Evolutionary conservation across 2,888 invertebrate species (phyloP).

Genomic region (Alsophila aescularia): DNA sequence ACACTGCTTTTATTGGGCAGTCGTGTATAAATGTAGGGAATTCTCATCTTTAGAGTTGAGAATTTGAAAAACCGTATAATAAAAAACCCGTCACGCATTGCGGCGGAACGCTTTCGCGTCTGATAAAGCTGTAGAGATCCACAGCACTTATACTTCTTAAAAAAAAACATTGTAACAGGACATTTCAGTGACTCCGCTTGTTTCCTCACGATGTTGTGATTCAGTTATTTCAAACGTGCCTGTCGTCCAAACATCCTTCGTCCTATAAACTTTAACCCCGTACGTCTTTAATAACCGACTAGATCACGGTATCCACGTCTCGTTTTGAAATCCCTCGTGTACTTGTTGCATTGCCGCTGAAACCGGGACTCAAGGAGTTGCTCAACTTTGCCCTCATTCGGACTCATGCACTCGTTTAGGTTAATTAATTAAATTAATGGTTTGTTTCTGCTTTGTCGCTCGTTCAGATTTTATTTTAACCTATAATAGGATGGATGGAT

Average conservation of each 20-base stretch:
- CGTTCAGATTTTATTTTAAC: too few species aligned
- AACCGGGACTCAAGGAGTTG: constrained; percentile 7
- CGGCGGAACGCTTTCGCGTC: too few species aligned
- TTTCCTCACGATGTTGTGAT: neutral
- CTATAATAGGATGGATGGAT: too few species aligned
- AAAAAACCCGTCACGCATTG: too few species aligned
- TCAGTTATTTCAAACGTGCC: constrained; percentile 4
- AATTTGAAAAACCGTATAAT: too few species aligned
- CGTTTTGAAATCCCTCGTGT: constrained; percentile 6
- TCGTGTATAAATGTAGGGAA: too few species aligned
- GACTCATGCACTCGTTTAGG: neutral
- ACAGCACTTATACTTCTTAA: too few species aligned
- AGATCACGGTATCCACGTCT: constrained; percentile 13
- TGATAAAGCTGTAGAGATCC: too few species aligned
- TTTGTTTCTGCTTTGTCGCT: neutral
- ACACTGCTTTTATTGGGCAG: too few species aligned
- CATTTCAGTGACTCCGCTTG: too few species aligned
- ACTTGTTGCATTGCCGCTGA: constrained; percentile 8
- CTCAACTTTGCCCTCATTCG: constrained; percentile 1
- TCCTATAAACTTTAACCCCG: constrained; percentile 16
- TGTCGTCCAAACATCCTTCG: constrained; percentile 3
- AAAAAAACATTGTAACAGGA: too few species aligned
- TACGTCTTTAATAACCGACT: constrained; percentile 4
- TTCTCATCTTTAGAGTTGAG: too few species aligned
- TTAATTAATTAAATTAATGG: neutral